These are phyloP conservation scores for Eudasyphora cyanicolor DNA, from an alignment of 2,888 invertebrate genomes.

Conservation along the genomic window DNA sequence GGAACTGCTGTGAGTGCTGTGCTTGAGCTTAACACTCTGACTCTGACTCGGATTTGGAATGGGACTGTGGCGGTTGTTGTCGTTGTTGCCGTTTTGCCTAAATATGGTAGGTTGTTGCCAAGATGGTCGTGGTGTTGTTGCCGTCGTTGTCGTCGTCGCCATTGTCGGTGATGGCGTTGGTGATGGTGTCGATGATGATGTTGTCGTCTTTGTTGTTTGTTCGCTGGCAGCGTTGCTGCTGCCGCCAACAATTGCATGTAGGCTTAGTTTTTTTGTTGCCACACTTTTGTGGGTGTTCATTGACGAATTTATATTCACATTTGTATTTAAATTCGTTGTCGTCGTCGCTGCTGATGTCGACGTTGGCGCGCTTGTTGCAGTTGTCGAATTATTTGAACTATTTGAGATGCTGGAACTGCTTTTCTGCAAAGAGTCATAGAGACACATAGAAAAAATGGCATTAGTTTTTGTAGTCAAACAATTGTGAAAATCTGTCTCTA, in stretches of 20 bases:
- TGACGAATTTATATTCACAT: slow-evolving; percentile 49
- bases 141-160: slow-evolving; percentile 55
- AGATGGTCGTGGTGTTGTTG: slow-evolving; percentile 71
- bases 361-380: slow-evolving; percentile 53
- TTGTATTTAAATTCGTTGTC: slow-evolving; percentile 39
- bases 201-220: slow-evolving; percentile 44
- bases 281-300: slow-evolving; percentile 75
- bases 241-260: slow-evolving; percentile 77
- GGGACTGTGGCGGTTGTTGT: slow-evolving; percentile 66
- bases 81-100: slow-evolving; percentile 68
- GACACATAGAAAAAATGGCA: slow-evolving; percentile 33
- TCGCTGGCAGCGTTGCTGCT: slow-evolving; percentile 62
- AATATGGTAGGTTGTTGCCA: slow-evolving; percentile 75
- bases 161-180: slow-evolving; percentile 65
- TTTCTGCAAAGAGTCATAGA: slow-evolving; percentile 71
- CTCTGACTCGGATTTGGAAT: slow-evolving; percentile 4
- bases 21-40: slow-evolving; percentile 53
- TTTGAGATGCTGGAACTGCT: slow-evolving; percentile 78
- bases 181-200: slow-evolving; percentile 65
- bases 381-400: slow-evolving; percentile 74
- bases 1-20: slow-evolving; percentile 61
- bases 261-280: slow-evolving; percentile 76
- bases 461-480: slow-evolving; percentile 7
- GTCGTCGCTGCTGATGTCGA: slow-evolving; percentile 66
- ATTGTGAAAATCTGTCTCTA: slow-evolving; percentile 13